Conservation (phyloP, 2,113 vertebrate species). For the Ancistrus triradiatus region DNA sequence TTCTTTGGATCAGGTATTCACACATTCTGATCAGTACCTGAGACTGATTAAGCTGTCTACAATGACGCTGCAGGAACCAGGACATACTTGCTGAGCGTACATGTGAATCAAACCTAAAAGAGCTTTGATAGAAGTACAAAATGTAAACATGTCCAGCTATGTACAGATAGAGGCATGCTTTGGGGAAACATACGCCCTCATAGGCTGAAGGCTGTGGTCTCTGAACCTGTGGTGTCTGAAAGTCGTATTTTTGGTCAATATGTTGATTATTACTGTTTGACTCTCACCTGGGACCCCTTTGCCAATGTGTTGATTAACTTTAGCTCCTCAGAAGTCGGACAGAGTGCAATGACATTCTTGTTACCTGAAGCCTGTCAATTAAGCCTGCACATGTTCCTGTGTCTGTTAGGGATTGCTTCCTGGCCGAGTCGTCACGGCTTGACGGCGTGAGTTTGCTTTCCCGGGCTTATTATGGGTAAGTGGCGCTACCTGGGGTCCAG, state of each 20-base stretch:
- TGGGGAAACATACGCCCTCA: slow-evolving; percentile 48
- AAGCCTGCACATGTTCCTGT: no score
- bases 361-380: no score
- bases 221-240: slow-evolving; percentile 55
- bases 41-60: slow-evolving; percentile 26
- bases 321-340: slow-evolving; percentile 13
- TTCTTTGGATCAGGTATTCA: neutral
- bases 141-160: slow-evolving; percentile 7
- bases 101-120: slow-evolving; percentile 17
- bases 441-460: no score
- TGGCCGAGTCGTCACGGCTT: no score
- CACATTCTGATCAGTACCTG: slow-evolving; percentile 22
- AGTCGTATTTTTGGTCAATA: slow-evolving; percentile 49
- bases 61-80: neutral
- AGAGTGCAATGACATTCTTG: no score
- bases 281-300: slow-evolving; percentile 44
- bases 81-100: slow-evolving; percentile 12
- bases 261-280: slow-evolving; percentile 54
- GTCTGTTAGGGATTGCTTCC: no score
- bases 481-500: no score
- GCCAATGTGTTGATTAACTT: slow-evolving; percentile 20
- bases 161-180: neutral
- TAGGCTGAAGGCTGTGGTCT: slow-evolving; percentile 47
- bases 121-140: slow-evolving; percentile 20
- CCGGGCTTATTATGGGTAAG: no score